Base-by-base conservation (phyloP, 92 coral and sea anemone genomes). In the Hydrozoanthus gracilis region DNA sequence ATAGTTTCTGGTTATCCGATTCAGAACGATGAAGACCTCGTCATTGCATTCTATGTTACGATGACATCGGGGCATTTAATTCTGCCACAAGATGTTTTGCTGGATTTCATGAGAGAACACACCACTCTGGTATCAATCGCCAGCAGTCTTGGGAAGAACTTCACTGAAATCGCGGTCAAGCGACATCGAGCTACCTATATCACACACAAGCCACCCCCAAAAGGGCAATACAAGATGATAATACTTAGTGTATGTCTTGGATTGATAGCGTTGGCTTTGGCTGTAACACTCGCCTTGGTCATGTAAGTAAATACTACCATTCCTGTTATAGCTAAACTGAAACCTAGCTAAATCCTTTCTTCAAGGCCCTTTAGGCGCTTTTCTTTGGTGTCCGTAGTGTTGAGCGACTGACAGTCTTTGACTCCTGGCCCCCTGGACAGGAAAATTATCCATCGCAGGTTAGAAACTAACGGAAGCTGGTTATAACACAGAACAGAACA, bases 1-100 rank as follows among this genome's bases (percentile, higher is more conserved):
- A 8, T 78, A 14, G 71, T 78, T 47, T 46, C 71, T 14, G 83
- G 83, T 60, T 78, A 78, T 47, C 83, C 83, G 14, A 78, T 39
- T 16, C 83, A 78, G 35, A 60, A 54, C 3, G 83, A 62, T 35
- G 18, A n/a, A 44, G 71, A 45, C 17, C 71, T 78, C 45, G 71
- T 78, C 54, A 60, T 78, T 49, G 83, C 83, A 18, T 78, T 78
- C 51, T 78, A 4, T 62, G 71, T 78, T 39, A 15, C 46, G 51
- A 3, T 78, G 14, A 6, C 18, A 27, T 60, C 71, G 4, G 12
- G 18, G 39, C 52, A 44, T 13, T 15, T 71, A 17, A 60, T 60
- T 78, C 15, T 78, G 3, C 55, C 55, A 6, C 69, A 60, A 78
- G 71, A 60, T 13, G 18, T 5, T 62, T 55, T 78, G 4, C 83